Conservation (phyloP, 2,888 invertebrate genomes). For the Apamea monoglypha region DNA sequence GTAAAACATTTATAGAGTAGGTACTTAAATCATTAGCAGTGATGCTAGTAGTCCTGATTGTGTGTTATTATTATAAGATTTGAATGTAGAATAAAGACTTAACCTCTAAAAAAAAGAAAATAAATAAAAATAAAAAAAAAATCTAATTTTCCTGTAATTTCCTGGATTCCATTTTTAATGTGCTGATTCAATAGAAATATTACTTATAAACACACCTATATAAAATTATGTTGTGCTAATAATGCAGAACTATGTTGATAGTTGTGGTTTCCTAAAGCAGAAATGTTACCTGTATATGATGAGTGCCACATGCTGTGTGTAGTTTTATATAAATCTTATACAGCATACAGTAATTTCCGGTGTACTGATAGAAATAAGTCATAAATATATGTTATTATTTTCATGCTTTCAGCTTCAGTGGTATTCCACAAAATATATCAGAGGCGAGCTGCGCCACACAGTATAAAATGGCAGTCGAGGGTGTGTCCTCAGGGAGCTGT, state of each 20-base stretch:
- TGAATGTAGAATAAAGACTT: not conserved
- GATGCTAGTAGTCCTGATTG: not conserved
- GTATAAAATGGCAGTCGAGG: conserved; percentile 88
- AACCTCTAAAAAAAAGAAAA: not conserved
- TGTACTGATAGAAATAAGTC: not conserved
- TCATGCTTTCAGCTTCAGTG: conserved; percentile 82
- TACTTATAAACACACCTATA: too few species aligned
- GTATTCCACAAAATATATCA: conserved; percentile 88
- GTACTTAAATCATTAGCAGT: not conserved
- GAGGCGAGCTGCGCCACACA: conserved; percentile 89
- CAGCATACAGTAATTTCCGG: not conserved
- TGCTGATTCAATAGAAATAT: not conserved
- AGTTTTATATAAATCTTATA: not conserved
- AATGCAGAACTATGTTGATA: not conserved
- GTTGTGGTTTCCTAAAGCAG: not conserved
- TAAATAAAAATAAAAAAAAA: too few species aligned
- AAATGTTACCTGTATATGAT: not conserved
- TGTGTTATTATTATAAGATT: not conserved
- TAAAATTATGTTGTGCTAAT: not conserved
- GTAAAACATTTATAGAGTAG: not conserved
- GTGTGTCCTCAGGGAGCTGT: conserved; percentile 83
- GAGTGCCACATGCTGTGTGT: not conserved
- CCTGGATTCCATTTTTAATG: not conserved
- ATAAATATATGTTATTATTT: conserved; percentile 10
- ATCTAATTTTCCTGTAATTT: not conserved